Conservation (phyloP, 2,113 vertebrate genomes). For the Platichthys flesus region DNA sequence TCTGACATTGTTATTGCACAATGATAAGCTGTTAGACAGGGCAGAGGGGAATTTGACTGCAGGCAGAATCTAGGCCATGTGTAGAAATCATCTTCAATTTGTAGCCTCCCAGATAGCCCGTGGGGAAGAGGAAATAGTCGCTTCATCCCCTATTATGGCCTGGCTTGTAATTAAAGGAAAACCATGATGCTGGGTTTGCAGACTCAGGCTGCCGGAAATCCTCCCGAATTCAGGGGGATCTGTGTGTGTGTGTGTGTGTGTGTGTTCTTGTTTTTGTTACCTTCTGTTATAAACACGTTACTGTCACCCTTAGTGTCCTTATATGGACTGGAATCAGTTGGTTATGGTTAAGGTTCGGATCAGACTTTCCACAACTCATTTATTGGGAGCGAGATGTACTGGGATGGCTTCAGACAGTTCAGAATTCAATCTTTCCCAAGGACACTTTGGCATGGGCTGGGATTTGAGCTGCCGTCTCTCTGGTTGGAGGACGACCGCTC, state of each 20-base stretch:
- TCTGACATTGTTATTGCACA: constrained; percentile 70
- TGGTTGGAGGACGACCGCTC: too few species aligned
- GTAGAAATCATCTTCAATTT: constrained; percentile 66
- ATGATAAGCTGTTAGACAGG: constrained; percentile 64
- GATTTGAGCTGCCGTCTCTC: too few species aligned
- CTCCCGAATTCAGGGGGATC: constrained; percentile 32
- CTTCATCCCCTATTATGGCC: constrained; percentile 50
- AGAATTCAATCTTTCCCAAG: too few species aligned
- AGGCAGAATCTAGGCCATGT: constrained; percentile 58
- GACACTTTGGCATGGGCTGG: too few species aligned
- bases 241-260: neutral
- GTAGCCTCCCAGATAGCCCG: constrained; percentile 52
- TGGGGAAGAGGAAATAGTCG: constrained; percentile 46
- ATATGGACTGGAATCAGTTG: too few species aligned
- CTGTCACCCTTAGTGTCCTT: neutral
- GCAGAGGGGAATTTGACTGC: constrained; percentile 55
- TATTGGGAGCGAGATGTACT: too few species aligned
- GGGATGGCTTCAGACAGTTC: too few species aligned
- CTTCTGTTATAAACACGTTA: neutral
- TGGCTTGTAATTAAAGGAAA: constrained; percentile 72
- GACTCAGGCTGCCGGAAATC: constrained; percentile 36
- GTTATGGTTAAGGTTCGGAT: too few species aligned
- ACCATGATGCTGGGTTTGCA: constrained; percentile 39
- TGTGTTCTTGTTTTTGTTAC: neutral
- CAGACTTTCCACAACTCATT: too few species aligned